Evolutionary conservation across 2,797 vertebrate genomes (phyloP).

Genomic region (Basileuterus tristriatus): DNA sequence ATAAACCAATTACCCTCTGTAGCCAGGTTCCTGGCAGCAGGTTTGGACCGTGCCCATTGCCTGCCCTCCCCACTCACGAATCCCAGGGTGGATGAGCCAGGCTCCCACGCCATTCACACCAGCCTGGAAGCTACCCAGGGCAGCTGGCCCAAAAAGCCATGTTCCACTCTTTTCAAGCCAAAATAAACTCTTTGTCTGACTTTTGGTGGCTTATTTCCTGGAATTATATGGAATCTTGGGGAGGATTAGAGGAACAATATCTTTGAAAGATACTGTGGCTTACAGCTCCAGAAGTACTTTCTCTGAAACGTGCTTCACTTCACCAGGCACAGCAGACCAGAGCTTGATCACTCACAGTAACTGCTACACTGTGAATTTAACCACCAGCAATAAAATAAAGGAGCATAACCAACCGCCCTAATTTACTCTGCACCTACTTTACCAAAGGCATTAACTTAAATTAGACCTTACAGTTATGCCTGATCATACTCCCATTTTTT

Average conservation of each 20-base stretch:
- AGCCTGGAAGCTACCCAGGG: background rate
- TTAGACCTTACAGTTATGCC: slow-evolving; percentile 25
- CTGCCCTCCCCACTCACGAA: background rate
- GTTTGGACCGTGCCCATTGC: rapidly evolving
- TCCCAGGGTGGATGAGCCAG: background rate
- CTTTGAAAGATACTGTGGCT: background rate
- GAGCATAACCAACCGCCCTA: background rate
- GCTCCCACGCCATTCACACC: background rate
- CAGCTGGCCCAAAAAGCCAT: background rate
- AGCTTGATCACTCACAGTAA: background rate
- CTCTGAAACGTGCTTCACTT: background rate
- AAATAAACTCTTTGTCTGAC: slow-evolving; percentile 11
- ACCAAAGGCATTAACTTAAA: slow-evolving; percentile 23
- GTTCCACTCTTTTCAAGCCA: background rate
- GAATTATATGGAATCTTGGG: slow-evolving; percentile 5
- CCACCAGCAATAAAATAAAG: background rate
- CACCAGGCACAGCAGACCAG: background rate
- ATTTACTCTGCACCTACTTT: slow-evolving; percentile 29
- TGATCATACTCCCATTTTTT: background rate
- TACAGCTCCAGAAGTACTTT: background rate
- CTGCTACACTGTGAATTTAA: background rate
- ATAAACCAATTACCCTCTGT: rapidly evolving
- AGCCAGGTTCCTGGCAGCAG: background rate
- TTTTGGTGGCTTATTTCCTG: slow-evolving; percentile 12
- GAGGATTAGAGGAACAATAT: background rate